Evolutionary conservation across 2,797 vertebrate genomes (phyloP).

Genomic region (Anguilla marmorata): DNA sequence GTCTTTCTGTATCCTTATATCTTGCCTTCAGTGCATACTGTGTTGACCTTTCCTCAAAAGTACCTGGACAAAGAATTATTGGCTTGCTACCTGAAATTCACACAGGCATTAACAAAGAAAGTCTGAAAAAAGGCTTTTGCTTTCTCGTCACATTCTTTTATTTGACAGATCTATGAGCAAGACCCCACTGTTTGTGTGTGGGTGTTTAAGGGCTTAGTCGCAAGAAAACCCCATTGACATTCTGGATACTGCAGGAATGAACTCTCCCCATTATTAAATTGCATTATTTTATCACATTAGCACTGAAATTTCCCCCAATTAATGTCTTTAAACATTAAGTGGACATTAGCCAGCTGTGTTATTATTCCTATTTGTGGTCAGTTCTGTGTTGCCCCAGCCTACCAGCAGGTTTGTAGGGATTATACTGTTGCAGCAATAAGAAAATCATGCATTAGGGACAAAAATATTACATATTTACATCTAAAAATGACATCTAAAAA

Average conservation of each 20-base stretch:
- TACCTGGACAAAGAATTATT: neutral
- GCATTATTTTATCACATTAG: neutral
- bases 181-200: neutral
- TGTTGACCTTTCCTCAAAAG: slow-evolving; percentile 13
- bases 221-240: neutral
- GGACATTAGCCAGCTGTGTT: neutral
- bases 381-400: neutral
- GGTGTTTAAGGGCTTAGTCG: neutral
- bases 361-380: neutral
- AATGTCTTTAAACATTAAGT: neutral
- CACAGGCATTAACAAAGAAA: neutral
- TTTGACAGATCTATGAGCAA: slow-evolving; percentile 9
- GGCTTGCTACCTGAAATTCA: neutral
- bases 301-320: neutral
- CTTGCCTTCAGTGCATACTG: neutral
- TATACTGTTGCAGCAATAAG: neutral
- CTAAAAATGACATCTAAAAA: too few species aligned
- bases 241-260: neutral
- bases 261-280: neutral
- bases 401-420: neutral
- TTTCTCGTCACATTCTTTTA: neutral
- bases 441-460: too few species aligned
- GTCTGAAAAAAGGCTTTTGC: neutral
- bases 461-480: too few species aligned
- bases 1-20: neutral